Percentiles rank a stretch among this genome's conserved stretches.
Conservation (phyloP, 2,888 invertebrate species). For the Lydus trimaculatus region DNA sequence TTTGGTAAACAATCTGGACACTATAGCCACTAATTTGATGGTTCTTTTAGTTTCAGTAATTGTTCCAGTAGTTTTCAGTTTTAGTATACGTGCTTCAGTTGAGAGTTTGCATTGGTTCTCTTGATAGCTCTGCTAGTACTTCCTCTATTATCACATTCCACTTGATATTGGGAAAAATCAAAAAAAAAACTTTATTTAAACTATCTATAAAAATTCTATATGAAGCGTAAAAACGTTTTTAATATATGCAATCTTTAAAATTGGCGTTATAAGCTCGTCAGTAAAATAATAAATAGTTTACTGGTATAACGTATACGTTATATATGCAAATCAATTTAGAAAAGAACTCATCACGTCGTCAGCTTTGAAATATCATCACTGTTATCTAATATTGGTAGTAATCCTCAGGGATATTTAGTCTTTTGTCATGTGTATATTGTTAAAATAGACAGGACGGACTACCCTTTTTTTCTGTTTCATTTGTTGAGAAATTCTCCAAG, state of each 20-base stretch:
- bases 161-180: background rate
- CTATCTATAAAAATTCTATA: slow-evolving; percentile 7
- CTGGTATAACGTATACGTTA: slow-evolving; percentile 35
- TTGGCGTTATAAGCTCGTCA: slow-evolving; percentile 2
- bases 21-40: no score
- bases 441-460: background rate
- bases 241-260: slow-evolving; percentile 29
- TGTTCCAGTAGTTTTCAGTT: no score
- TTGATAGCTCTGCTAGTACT: background rate
- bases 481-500: background rate
- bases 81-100: no score
- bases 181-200: slow-evolving; percentile 10
- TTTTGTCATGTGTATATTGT: slow-evolving; percentile 17
- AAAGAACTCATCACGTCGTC: slow-evolving; percentile 37
- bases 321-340: slow-evolving; percentile 37
- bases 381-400: slow-evolving; percentile 37
- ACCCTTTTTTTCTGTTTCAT: background rate
- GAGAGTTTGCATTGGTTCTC: no score
- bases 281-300: slow-evolving; percentile 22
- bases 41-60: no score
- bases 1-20: no score
- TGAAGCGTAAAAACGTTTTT: background rate
- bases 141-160: no score
- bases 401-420: slow-evolving; percentile 28
- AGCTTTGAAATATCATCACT: slow-evolving; percentile 35